Evolutionary conservation across 2,888 invertebrate species (phyloP).

Genomic region (Zygothrica quintamaculata): DNA sequence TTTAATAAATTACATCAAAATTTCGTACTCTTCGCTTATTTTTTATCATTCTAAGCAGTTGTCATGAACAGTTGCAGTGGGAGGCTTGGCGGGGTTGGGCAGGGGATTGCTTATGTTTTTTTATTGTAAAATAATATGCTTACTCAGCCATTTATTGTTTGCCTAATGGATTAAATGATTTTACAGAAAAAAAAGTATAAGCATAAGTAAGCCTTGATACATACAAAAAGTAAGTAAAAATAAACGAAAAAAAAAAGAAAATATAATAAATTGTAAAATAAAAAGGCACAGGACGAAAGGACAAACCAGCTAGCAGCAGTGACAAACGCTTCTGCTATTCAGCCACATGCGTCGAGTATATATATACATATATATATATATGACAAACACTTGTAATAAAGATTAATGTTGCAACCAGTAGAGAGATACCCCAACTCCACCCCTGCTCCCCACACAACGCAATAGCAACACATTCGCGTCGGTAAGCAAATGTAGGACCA

Average conservation of each 20-base stretch:
- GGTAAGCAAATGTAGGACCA: conserved; percentile 49
- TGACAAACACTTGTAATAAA: conserved; percentile 79
- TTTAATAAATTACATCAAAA: conserved; percentile 71
- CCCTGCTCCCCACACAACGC: not conserved
- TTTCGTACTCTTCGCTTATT: too few relatives aligned
- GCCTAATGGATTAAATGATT: conserved; percentile 80
- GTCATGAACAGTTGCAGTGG: conserved; percentile 32
- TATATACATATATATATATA: conserved; percentile 31
- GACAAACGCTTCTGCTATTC: conserved; percentile 64
- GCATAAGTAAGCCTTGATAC: conserved; percentile 49
- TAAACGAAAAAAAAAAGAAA: conserved; percentile 28
- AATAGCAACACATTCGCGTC: too few relatives aligned
- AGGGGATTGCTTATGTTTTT: conserved; percentile 54
- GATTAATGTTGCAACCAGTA: conserved; percentile 66
- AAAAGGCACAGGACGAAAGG: conserved; percentile 42
- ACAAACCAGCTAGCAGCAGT: conserved; percentile 51
- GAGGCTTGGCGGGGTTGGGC: not conserved
- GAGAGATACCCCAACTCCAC: conserved; percentile 9
- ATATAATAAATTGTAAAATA: conserved; percentile 77
- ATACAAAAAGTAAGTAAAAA: conserved; percentile 41
- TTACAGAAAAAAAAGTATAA: conserved; percentile 59
- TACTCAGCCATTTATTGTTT: conserved; percentile 79
- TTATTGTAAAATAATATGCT: conserved; percentile 77
- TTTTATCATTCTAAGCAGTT: conserved; percentile 63
- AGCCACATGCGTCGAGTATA: conserved; percentile 54